Evolutionary conservation across 2,113 vertebrate genomes (phyloP).

Genomic region (Agapornis roseicollis): DNA sequence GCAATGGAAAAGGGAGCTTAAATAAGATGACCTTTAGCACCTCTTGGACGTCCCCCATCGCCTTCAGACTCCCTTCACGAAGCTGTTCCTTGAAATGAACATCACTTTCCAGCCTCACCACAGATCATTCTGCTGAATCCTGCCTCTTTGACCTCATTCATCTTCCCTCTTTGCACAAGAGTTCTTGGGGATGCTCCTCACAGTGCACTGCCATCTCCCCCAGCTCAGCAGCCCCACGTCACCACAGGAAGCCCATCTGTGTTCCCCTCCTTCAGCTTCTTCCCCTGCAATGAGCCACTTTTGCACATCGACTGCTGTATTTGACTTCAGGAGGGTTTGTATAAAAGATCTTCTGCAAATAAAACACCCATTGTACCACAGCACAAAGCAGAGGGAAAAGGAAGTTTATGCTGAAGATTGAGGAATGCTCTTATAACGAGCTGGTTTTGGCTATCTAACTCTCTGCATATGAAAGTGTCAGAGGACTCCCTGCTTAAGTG

Average conservation of each 20-base stretch:
- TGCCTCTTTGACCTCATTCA: not conserved
- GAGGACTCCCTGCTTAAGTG: not conserved
- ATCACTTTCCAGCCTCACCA: not conserved
- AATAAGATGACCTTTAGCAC: not conserved
- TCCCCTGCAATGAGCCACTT: not conserved
- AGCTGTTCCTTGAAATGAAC: not conserved
- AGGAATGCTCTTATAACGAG: not conserved
- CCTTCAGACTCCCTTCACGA: not conserved
- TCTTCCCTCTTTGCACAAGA: not conserved
- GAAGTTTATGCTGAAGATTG: not conserved
- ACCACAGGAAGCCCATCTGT: accelerated
- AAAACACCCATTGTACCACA: accelerated
- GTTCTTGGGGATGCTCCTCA: not conserved
- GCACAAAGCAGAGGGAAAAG: not conserved
- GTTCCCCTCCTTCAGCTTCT: not conserved
- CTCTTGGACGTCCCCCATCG: not conserved
- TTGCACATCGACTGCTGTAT: not conserved
- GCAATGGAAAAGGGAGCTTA: not conserved
- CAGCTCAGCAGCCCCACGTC: accelerated
- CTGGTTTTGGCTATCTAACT: not conserved
- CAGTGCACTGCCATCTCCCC: accelerated
- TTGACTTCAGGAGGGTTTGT: not conserved
- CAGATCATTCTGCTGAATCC: not conserved
- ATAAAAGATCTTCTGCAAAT: not conserved
- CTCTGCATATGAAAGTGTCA: not conserved